phyloP scores from a whole-genome alignment of 2,888 invertebrate genomes.

The Lutraria lutraria region DNA sequence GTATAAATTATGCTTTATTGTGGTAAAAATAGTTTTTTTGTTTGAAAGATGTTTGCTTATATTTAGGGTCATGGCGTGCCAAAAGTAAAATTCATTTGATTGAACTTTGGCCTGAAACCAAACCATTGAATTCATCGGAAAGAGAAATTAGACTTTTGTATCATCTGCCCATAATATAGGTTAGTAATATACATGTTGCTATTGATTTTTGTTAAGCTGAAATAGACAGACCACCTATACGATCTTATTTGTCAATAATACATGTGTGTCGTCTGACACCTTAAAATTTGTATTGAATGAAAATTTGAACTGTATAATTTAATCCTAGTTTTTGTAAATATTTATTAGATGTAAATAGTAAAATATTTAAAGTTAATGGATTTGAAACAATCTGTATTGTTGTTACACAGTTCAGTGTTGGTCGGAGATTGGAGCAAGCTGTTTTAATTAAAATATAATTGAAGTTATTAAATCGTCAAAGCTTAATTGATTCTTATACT shows the following conservation, averaged over 20 bases:
- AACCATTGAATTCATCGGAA: not conserved
- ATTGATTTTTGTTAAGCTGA: not conserved
- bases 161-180: not conserved
- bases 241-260: not conserved
- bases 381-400: not conserved
- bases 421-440: not conserved
- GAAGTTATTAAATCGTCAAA: not conserved
- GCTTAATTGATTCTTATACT: not conserved
- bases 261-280: constrained; percentile 17
- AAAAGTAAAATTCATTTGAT: constrained; percentile 17
- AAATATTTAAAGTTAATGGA: constrained; percentile 11
- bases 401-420: not conserved
- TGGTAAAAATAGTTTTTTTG: not conserved
- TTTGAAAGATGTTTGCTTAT: not conserved
- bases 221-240: not conserved
- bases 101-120: constrained; percentile 17
- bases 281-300: constrained; percentile 10
- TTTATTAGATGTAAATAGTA: constrained; percentile 10
- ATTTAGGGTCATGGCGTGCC: not conserved
- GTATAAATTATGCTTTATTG: not conserved
- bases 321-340: not conserved
- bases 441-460: not conserved
- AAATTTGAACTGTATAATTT: not conserved
- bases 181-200: not conserved
- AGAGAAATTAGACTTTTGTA: not conserved